Percentiles rank a stretch among this genome's conserved stretches.
These are phyloP conservation scores for Eumeta japonica DNA, from an alignment of 1,140 invertebrate genomes.

Conservation along the genomic window DNA sequence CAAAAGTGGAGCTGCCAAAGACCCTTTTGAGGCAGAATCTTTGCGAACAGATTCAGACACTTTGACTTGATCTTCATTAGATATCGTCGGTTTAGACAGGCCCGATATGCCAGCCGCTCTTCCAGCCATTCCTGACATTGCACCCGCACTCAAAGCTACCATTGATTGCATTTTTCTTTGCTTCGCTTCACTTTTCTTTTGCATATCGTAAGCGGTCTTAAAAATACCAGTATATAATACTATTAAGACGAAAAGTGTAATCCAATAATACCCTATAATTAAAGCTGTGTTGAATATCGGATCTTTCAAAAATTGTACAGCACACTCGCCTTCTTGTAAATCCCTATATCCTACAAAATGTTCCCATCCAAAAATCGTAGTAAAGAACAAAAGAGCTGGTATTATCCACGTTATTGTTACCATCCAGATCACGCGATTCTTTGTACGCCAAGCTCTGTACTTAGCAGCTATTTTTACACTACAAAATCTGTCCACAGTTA, in stretches of 20 bases:
- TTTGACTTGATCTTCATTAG: slow-evolving; percentile 71
- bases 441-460: slow-evolving; percentile 96
- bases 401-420: slow-evolving; percentile 98
- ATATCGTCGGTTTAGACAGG: slow-evolving; percentile 72
- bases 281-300: slow-evolving; percentile 97
- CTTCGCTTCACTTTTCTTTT: slow-evolving; percentile 94
- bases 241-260: slow-evolving; percentile 89
- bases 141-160: slow-evolving; percentile 83
- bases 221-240: slow-evolving; percentile 97
- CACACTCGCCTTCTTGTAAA: slow-evolving; percentile 84
- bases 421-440: slow-evolving; percentile 88
- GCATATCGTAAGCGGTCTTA: slow-evolving; percentile 96
- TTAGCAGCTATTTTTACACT: slow-evolving; percentile 98
- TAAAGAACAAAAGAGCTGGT: slow-evolving; percentile 94
- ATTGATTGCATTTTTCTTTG: slow-evolving; percentile 92
- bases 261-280: slow-evolving; percentile 98
- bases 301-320: slow-evolving; percentile 97
- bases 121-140: slow-evolving; percentile 86
- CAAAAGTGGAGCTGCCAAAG: slow-evolving; percentile 43
- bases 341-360: slow-evolving; percentile 92
- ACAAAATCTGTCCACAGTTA: slow-evolving; percentile 98
- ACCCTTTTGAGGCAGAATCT: slow-evolving; percentile 43
- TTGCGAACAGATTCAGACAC: slow-evolving; percentile 34
- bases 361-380: slow-evolving; percentile 99
- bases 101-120: slow-evolving; percentile 78